Evolutionary conservation across 2,888 invertebrate genomes (phyloP), one percentile per base, ranked within the genome.

Genomic region (Tachina grossa): DNA sequence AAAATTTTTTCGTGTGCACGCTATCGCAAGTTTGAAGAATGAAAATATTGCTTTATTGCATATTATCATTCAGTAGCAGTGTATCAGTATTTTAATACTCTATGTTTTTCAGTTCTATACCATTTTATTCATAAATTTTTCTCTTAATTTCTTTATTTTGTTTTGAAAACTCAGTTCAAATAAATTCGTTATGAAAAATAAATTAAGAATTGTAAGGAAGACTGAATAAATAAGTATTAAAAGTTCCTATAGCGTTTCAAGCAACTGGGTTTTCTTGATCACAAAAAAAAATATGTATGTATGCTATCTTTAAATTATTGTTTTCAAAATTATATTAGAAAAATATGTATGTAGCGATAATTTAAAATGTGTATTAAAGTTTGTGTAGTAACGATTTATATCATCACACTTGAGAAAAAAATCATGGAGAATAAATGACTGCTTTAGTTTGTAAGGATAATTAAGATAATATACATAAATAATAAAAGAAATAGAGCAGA

Each of bases 361-460:
- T n/a, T 39, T 31, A 31, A 14, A n/a, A 55, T 57, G 49, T 57
- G n/a, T 39, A 39, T 14, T 13, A 47, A 77, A 77, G 9, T 51
- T 59, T 81, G 51, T 81, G 51, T 59, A 74, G 66, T 49, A 61
- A 63, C 31, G 45, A 66, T 72, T 57, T 74, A 68, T 39, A 77
- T 55, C 51, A 71, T 57, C 59, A 81, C 63, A 81, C 71, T 81
- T 31, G 2, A 31, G 0, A 31, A 0, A 31, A 55, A 53, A 72
- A 69, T 91, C 91, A 91, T 82, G 92, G 92, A 92, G 92, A 92
- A 92, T 90, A 92, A 91, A 91, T 92, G 92, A 92, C 92, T 92
- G 92, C 92, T 91, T 92, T 92, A 91, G 91, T 89, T 79, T 77
- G 71, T 89, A 89, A 88, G 89, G 79, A 85, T 63, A 63, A 84